phyloP scores from a whole-genome alignment of 2,797 vertebrate genomes.

The Oreortyx pictus region DNA sequence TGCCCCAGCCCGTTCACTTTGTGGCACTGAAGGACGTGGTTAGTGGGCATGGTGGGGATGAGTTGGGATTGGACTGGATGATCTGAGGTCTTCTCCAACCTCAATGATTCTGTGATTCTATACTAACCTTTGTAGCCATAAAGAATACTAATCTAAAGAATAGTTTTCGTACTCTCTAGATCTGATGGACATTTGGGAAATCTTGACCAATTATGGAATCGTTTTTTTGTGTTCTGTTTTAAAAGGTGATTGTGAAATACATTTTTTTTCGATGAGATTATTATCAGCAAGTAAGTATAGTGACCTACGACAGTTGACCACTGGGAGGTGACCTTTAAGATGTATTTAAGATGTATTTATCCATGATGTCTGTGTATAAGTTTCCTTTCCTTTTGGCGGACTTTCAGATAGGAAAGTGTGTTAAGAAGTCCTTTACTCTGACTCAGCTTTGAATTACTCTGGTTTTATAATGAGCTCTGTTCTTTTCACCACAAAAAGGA shows the following conservation, averaged over 20 bases:
- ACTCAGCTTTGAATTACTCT: background rate
- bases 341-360: background rate
- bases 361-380: accelerated
- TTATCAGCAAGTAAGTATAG: background rate
- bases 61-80: no score
- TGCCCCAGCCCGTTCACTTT: background rate
- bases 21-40: no score
- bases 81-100: no score
- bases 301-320: no score
- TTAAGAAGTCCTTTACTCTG: background rate
- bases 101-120: no score
- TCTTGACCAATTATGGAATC: background rate
- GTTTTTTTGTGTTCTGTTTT: background rate
- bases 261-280: background rate
- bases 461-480: background rate
- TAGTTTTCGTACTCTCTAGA: background rate
- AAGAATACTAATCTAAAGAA: no score
- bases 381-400: background rate
- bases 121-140: no score
- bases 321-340: background rate
- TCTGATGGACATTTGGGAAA: background rate
- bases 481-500: background rate
- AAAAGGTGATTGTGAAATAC: background rate
- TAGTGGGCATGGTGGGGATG: no score
- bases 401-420: background rate